Base-by-base conservation (phyloP, 2,888 invertebrate species). In the Lomographa bimaculata region DNA sequence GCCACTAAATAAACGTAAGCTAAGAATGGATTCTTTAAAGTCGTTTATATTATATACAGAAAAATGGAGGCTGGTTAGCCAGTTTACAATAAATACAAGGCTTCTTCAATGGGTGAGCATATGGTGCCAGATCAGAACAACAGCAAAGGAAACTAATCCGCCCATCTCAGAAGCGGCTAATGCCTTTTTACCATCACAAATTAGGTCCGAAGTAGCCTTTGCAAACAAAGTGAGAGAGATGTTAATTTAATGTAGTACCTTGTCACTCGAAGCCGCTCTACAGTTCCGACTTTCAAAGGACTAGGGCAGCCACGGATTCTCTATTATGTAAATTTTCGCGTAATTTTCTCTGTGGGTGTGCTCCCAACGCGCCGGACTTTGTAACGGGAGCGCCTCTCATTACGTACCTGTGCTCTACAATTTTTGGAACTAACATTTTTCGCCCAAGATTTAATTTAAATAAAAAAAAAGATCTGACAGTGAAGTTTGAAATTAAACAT, bases 291-390 rank as follows among this genome's bases (percentile, higher is more conserved):
- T 82, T 82, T 84, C 85, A 85, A 86, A 86, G 85, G 84, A 81
- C 79, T 65, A 73, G 74, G 76, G 74, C 68, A 67, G 79, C 83
- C 84, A 85, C 84, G 80, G 85, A 81, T 83, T 86, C 81, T 84
- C 84, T 84, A 85, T 87, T 86, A 87, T 87, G 87, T 82, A 87
- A 87, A 87, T 87, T 86, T 79, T 67, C 74, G 66, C 71, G 81
- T 86, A 86, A 86, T 86, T 86, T 85, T 75, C 79, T 78, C 81
- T 66, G 74, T 71, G 71, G 71, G 69, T 71, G 73, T 71, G 64
- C 46, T 42, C 46, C 39, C 7, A 23, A 33, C 47, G 38, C 64
- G 72, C 75, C 76, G 74, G 82, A 81, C 83, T 86, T 87, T 82
- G 85, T 78, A 79, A 84, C 74, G 57, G 66, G 74, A 81, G 74